phyloP scores from a whole-genome alignment of 2,797 vertebrate species.

The Saguinus oedipus region DNA sequence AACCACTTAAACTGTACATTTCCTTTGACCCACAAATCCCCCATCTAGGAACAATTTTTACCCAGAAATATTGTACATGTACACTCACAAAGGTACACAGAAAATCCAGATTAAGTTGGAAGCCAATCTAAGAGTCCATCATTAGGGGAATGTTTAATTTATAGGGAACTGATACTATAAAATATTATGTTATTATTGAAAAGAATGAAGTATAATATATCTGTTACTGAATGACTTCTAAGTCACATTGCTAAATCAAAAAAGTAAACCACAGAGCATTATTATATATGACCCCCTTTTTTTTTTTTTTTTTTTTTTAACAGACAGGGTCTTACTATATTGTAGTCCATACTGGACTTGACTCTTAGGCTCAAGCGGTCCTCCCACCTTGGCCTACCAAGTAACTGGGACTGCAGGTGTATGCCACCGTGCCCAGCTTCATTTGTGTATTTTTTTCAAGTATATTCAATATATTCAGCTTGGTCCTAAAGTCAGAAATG shows the following conservation, averaged over 20 bases:
- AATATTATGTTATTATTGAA: neutral
- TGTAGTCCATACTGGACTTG: neutral
- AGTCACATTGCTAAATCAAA: neutral
- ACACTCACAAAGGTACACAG: neutral
- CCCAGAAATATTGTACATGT: neutral
- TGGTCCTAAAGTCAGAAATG: neutral
- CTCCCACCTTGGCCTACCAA: neutral
- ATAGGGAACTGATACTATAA: neutral
- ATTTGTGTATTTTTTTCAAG: neutral
- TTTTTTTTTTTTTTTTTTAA: neutral
- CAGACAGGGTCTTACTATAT: neutral
- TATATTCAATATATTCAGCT: neutral
- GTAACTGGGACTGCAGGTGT: neutral
- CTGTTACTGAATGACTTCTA: neutral
- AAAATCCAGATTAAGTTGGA: neutral
- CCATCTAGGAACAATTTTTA: neutral
- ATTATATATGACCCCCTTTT: neutral
- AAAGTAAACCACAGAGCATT: neutral
- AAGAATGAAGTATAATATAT: neutral
- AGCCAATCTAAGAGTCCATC: neutral
- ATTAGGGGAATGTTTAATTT: neutral
- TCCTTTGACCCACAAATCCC: neutral
- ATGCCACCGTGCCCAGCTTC: neutral
- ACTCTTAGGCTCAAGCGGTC: neutral
- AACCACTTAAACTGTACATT: neutral